Evolutionary conservation across 37 sponge, comb jelly and placozoan genomes (phyloP).

Genomic region (Mnemiopsis leidyi): DNA sequence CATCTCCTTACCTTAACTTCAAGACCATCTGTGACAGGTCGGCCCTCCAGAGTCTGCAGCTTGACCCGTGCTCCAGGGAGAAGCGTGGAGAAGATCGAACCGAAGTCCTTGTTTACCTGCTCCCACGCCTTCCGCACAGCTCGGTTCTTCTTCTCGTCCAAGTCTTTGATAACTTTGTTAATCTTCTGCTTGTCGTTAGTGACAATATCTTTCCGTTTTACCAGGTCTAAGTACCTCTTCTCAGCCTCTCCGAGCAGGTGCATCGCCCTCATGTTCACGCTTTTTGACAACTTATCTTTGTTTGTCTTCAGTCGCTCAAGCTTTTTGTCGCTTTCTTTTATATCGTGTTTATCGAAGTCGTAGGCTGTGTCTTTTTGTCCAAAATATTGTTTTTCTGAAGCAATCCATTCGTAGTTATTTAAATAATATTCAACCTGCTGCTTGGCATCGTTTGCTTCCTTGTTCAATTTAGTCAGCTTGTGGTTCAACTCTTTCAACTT

Average conservation of each 20-base stretch:
- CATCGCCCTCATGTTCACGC: slow-evolving; percentile 99
- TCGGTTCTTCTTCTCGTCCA: slow-evolving; percentile 98
- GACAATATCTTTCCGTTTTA: slow-evolving; percentile 92
- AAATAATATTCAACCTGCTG: slow-evolving; percentile 82
- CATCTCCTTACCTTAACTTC: slow-evolving; percentile 90
- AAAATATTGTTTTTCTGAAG: slow-evolving; percentile 87
- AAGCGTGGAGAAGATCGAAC: slow-evolving; percentile 92
- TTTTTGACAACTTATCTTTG: slow-evolving; percentile 83
- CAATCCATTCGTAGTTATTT: slow-evolving; percentile 91
- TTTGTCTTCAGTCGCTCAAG: slow-evolving; percentile 67
- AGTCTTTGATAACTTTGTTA: slow-evolving; percentile 78
- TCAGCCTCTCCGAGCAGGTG: slow-evolving; percentile 97
- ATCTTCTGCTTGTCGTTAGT: slow-evolving; percentile 95
- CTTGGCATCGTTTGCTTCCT: slow-evolving; percentile 84
- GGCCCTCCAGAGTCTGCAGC: slow-evolving; percentile 86
- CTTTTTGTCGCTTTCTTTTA: slow-evolving; percentile 70
- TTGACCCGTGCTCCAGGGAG: slow-evolving; percentile 88
- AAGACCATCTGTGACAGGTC: slow-evolving; percentile 86
- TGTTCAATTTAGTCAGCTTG: slow-evolving; percentile 76
- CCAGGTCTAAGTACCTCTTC: slow-evolving; percentile 92
- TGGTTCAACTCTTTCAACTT: slow-evolving; percentile 85
- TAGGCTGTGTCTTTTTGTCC: slow-evolving; percentile 92
- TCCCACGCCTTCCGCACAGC: slow-evolving; percentile 80
- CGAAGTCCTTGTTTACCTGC: slow-evolving; percentile 91
- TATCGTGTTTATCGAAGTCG: slow-evolving; percentile 82